These are phyloP conservation scores for Falcaria lacertinaria DNA, from an alignment of 2,888 invertebrate genomes.

Conservation along the genomic window DNA sequence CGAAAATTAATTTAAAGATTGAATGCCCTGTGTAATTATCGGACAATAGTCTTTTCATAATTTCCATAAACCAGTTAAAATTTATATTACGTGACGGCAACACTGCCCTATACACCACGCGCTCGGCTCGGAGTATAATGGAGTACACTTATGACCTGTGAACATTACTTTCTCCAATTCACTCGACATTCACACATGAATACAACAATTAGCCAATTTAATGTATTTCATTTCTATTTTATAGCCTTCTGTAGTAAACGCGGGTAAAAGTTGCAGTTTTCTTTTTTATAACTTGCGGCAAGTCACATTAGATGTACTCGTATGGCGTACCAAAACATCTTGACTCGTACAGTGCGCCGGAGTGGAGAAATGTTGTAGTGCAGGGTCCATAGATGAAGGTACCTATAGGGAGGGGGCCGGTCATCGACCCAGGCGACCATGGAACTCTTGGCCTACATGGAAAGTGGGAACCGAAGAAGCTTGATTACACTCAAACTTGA, in stretches of 20 bases:
- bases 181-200: constrained; percentile 37
- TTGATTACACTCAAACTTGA: constrained; percentile 12
- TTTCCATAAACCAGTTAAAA: not conserved
- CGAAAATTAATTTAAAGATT: not conserved
- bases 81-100: not conserved
- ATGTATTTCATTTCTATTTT: constrained; percentile 7
- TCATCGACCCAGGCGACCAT: constrained; percentile 62
- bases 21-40: not conserved
- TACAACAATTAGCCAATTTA: constrained; percentile 33
- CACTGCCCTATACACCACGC: not conserved
- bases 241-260: not conserved
- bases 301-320: constrained; percentile 39
- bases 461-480: constrained; percentile 20
- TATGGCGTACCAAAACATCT: constrained; percentile 25
- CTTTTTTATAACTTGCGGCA: constrained; percentile 31
- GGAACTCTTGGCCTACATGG: constrained; percentile 73
- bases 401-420: constrained; percentile 45
- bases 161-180: constrained; percentile 44
- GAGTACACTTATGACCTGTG: constrained; percentile 22
- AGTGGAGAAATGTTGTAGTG: constrained; percentile 61
- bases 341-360: constrained; percentile 44
- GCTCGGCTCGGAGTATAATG: not conserved
- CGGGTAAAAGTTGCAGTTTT: constrained; percentile 21
- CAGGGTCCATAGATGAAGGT: constrained; percentile 47
- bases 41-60: constrained; percentile 5